A percentile compares a stretch with the other conserved stretches of the same genome.
Conservation (phyloP, 2,888 invertebrate species). For the Caenorhabditis afra region DNA sequence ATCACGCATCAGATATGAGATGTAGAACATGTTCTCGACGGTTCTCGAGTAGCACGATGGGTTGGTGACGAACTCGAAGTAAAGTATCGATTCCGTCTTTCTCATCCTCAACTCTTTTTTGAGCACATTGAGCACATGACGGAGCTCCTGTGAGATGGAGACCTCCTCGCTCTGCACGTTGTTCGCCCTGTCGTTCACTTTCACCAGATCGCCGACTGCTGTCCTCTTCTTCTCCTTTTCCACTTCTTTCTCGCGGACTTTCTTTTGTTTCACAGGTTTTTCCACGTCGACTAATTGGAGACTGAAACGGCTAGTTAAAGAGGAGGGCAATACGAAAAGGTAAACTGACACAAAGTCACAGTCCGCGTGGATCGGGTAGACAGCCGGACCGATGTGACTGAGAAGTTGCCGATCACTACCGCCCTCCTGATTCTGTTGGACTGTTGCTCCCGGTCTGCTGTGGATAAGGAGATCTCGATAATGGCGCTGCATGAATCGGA, state of each 20-base stretch:
- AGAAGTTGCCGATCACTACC: neutral
- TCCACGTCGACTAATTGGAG: slow-evolving; percentile 40
- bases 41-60: slow-evolving; percentile 25
- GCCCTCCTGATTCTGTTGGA: neutral
- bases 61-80: slow-evolving; percentile 51
- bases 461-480: slow-evolving; percentile 8
- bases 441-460: neutral
- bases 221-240: slow-evolving; percentile 12
- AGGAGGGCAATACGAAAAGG: neutral
- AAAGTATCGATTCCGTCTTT: slow-evolving; percentile 24
- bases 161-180: slow-evolving; percentile 48
- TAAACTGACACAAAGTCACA: slow-evolving; percentile 36
- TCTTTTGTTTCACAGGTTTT: slow-evolving; percentile 39
- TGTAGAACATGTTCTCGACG: slow-evolving; percentile 58
- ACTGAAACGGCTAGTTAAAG: slow-evolving; percentile 8
- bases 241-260: slow-evolving; percentile 26
- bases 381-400: neutral
- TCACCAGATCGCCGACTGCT: slow-evolving; percentile 29
- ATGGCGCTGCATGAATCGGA: slow-evolving; percentile 22
- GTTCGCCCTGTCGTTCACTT: slow-evolving; percentile 45
- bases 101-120: slow-evolving; percentile 42
- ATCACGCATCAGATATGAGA: slow-evolving; percentile 55
- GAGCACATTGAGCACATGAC: slow-evolving; percentile 35
- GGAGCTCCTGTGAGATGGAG: slow-evolving; percentile 43
- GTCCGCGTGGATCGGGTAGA: slow-evolving; percentile 23